A percentile compares a stretch with the other conserved stretches of the same genome.
phyloP scores from a whole-genome alignment of 2,113 vertebrate species.

The Glaucidium brasilianum region DNA sequence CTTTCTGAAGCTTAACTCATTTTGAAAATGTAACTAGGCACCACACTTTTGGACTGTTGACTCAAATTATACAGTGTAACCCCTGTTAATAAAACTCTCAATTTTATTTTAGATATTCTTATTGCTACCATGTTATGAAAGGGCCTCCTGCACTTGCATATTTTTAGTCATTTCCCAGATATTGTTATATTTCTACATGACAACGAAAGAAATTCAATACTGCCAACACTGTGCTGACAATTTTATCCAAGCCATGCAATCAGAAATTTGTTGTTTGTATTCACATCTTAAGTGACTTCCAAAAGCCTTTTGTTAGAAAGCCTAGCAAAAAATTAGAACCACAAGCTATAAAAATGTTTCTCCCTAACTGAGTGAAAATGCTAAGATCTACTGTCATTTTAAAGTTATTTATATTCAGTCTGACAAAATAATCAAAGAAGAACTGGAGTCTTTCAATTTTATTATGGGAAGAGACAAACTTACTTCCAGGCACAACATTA shows the following conservation, averaged over 20 bases:
- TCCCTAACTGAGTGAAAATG: background rate
- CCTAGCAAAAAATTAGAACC: background rate
- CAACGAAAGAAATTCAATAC: background rate
- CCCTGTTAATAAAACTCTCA: background rate
- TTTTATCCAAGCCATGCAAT: background rate
- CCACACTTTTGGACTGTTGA: background rate
- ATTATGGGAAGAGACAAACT: background rate
- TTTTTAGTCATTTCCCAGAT: background rate
- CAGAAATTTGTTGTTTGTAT: background rate
- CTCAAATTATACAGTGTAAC: background rate
- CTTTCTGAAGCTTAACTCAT: background rate
- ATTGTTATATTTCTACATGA: background rate
- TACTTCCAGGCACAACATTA: background rate
- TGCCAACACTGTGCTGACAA: background rate
- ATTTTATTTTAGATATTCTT: background rate
- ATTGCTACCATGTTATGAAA: background rate
- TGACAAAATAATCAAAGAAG: background rate
- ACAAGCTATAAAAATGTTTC: background rate
- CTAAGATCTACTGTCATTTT: background rate
- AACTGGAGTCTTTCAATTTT: background rate
- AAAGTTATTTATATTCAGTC: background rate
- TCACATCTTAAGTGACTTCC: background rate
- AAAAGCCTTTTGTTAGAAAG: background rate
- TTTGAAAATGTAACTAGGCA: background rate
- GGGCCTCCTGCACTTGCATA: background rate